Conservation (phyloP, 2,888 invertebrate genomes). For the Diloba caeruleocephala region DNA sequence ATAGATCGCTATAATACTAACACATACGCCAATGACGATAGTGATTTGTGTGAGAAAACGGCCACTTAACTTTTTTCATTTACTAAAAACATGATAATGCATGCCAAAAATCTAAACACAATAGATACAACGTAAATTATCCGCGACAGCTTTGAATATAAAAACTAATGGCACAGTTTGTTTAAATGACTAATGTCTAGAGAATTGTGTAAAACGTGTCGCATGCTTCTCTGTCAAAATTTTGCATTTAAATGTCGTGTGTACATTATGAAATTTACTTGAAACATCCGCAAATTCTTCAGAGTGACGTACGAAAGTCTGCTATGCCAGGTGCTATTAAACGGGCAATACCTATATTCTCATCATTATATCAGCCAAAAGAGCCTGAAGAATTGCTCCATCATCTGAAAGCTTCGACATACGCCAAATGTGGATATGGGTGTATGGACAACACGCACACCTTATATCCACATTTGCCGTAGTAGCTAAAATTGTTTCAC, state of each 20-base stretch:
- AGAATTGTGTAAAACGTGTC: constrained; percentile 21
- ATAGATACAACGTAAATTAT: constrained; percentile 28
- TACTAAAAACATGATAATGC: constrained; percentile 18
- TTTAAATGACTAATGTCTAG: constrained; percentile 19
- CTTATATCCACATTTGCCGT: too few relatives aligned
- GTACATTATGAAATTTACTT: background rate
- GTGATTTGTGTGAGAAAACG: constrained; percentile 23
- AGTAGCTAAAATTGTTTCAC: too few relatives aligned
- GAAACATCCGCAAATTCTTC: too few relatives aligned
- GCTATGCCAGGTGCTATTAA: too few relatives aligned
- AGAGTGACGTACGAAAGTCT: too few relatives aligned
- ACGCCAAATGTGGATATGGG: too few relatives aligned
- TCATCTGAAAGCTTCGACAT: too few relatives aligned
- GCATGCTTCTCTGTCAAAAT: constrained; percentile 8
- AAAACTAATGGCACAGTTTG: constrained; percentile 29
- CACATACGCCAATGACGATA: constrained; percentile 17
- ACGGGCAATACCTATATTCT: too few relatives aligned
- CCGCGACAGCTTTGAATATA: constrained; percentile 19
- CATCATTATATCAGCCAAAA: too few relatives aligned
- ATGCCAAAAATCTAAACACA: constrained; percentile 32
- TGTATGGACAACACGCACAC: too few relatives aligned
- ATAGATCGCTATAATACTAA: constrained; percentile 15
- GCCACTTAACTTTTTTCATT: constrained; percentile 6
- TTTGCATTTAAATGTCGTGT: constrained; percentile 3
- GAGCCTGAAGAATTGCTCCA: too few relatives aligned